These are phyloP conservation scores for Sebastes oblongus DNA, from an alignment of 2,797 vertebrate species.

Conservation along the genomic window DNA sequence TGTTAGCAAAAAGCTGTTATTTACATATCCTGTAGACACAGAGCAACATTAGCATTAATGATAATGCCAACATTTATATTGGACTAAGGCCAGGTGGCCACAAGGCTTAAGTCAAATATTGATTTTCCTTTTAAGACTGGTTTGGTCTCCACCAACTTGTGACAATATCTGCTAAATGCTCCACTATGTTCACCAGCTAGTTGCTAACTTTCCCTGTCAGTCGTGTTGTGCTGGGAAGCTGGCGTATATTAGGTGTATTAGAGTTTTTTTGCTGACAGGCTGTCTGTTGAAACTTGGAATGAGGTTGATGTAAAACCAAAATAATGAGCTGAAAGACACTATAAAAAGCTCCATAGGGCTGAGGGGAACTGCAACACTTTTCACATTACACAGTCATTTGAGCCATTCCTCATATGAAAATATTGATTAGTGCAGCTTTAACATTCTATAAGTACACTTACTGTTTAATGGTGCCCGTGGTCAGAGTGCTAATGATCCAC, in stretches of 20 bases:
- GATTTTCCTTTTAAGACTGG: neutral
- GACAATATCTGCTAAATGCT: neutral
- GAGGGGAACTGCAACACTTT: neutral
- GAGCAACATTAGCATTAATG: too few species aligned
- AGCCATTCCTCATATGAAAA: neutral
- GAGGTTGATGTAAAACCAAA: neutral
- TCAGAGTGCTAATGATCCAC: conserved; percentile 92
- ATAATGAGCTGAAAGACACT: neutral
- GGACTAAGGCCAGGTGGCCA: too few species aligned
- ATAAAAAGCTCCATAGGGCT: neutral
- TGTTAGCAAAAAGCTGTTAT: too few species aligned
- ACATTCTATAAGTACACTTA: conserved; percentile 72
- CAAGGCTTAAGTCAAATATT: neutral
- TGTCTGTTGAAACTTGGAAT: neutral
- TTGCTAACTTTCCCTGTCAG: neutral
- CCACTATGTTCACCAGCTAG: neutral
- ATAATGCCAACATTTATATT: too few species aligned
- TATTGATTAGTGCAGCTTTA: conserved; percentile 2
- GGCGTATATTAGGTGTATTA: neutral
- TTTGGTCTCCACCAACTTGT: neutral
- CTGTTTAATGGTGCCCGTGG: conserved; percentile 89
- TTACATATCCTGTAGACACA: too few species aligned
- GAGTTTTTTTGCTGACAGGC: neutral
- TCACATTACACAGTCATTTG: neutral
- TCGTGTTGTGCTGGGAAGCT: neutral